Evolutionary conservation across 1,140 invertebrate genomes (phyloP).

Genomic region (Galleria mellonella): DNA sequence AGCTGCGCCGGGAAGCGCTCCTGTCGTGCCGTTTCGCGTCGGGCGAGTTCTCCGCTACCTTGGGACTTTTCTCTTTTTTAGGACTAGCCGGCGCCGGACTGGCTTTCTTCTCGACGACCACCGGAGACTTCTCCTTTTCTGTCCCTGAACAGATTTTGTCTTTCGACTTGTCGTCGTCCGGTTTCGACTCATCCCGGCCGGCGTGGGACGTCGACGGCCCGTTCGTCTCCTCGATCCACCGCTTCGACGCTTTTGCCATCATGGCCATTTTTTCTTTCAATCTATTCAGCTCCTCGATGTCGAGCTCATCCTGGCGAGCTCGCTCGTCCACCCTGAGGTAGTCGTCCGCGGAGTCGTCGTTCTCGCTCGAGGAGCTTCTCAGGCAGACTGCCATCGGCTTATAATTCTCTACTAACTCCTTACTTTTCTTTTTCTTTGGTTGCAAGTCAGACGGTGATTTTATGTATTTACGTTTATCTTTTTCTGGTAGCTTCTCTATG

Average conservation of each 20-base stretch:
- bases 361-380: constrained; percentile 76
- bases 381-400: constrained; percentile 76
- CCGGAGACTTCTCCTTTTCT: constrained; percentile 18
- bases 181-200: constrained; percentile 2
- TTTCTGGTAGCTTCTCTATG: constrained; percentile 69
- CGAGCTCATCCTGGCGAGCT: constrained; percentile 57
- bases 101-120: constrained; percentile 4
- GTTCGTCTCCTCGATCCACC: constrained; percentile 28
- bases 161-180: constrained; percentile 7
- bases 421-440: constrained; percentile 47
- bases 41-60: constrained; percentile 6
- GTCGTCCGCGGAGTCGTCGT: constrained; percentile 73
- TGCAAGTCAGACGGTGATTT: constrained; percentile 53
- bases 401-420: constrained; percentile 29
- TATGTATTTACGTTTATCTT: constrained; percentile 71
- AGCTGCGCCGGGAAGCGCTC: constrained; percentile 35
- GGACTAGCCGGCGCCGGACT: constrained; percentile 8
- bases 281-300: constrained; percentile 78
- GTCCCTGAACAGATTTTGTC: constrained; percentile 8
- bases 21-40: background rate
- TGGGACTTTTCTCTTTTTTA: constrained; percentile 13
- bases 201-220: constrained; percentile 42
- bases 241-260: constrained; percentile 60
- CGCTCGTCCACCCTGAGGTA: constrained; percentile 52
- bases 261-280: constrained; percentile 53